A percentile compares a stretch with the other conserved stretches of the same genome.
Evolutionary conservation across 2,888 invertebrate species (phyloP).

Genomic region (Muscina levida): DNA sequence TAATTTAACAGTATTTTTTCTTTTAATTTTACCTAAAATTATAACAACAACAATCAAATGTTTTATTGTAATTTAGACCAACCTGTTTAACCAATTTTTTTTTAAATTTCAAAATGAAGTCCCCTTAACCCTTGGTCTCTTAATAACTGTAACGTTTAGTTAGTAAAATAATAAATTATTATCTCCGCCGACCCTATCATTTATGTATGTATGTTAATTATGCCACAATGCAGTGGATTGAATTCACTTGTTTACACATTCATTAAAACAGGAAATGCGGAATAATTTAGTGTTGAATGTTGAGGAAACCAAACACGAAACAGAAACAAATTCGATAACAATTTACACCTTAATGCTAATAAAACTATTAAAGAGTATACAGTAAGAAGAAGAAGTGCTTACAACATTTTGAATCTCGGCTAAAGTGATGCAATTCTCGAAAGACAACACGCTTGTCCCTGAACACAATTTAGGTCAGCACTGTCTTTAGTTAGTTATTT

Average conservation of each 20-base stretch:
- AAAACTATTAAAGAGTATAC: conserved; percentile 43
- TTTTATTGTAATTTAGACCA: no score
- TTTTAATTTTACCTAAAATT: no score
- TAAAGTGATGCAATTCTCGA: background rate
- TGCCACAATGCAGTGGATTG: background rate
- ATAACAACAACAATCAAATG: no score
- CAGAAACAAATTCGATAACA: conserved; percentile 39
- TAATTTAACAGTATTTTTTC: no score
- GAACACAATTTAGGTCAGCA: conserved; percentile 2
- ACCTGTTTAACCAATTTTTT: no score
- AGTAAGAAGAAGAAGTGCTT: background rate
- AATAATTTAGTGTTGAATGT: conserved; percentile 13
- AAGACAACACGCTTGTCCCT: background rate
- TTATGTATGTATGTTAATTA: conserved; percentile 19
- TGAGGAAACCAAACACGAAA: background rate
- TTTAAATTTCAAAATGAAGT: no score
- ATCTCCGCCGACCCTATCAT: no score
- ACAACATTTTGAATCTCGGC: background rate
- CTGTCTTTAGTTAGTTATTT: background rate
- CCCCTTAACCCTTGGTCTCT: no score
- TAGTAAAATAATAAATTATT: no score
- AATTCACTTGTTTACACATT: background rate
- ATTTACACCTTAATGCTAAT: conserved; percentile 59
- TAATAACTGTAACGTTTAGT: no score
- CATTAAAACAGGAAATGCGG: background rate